These are phyloP conservation scores for Anadara kagoshimensis DNA, from an alignment of 1,140 invertebrate species.

Conservation along the genomic window DNA sequence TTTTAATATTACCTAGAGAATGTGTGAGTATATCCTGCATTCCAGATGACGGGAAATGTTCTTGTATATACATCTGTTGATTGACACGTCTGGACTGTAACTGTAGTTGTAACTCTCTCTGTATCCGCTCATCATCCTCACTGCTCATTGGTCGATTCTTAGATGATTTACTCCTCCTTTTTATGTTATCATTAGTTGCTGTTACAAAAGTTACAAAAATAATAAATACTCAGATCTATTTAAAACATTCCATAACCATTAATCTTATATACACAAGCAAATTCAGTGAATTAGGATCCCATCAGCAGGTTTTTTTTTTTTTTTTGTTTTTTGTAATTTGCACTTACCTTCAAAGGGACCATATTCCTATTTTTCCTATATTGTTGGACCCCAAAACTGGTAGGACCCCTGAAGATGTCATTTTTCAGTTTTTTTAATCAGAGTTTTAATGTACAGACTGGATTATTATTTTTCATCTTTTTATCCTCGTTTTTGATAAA, in stretches of 20 bases:
- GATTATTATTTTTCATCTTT: no score
- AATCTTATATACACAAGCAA: no score
- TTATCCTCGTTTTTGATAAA: no score
- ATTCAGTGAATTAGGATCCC: no score
- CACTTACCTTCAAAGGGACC: no score
- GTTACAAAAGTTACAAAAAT: slow-evolving; percentile 1
- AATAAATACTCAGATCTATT: neutral
- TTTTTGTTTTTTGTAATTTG: no score
- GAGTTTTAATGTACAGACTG: no score
- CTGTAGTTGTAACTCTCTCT: slow-evolving; percentile 78
- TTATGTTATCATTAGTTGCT: slow-evolving; percentile 39
- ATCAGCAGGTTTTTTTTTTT: no score
- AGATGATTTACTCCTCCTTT: slow-evolving; percentile 25
- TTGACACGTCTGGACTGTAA: slow-evolving; percentile 69
- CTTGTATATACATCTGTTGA: slow-evolving; percentile 15
- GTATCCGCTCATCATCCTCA: slow-evolving; percentile 84
- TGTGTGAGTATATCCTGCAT: slow-evolving; percentile 39
- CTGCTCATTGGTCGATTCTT: slow-evolving; percentile 82
- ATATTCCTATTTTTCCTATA: no score
- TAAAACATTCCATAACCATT: neutral
- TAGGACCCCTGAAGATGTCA: no score
- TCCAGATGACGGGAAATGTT: slow-evolving; percentile 10
- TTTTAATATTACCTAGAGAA: slow-evolving; percentile 21
- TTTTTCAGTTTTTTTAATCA: no score
- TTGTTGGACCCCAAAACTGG: no score